phyloP scores from a whole-genome alignment of 2,888 invertebrate genomes.

The Coelogynopora nodosa region DNA sequence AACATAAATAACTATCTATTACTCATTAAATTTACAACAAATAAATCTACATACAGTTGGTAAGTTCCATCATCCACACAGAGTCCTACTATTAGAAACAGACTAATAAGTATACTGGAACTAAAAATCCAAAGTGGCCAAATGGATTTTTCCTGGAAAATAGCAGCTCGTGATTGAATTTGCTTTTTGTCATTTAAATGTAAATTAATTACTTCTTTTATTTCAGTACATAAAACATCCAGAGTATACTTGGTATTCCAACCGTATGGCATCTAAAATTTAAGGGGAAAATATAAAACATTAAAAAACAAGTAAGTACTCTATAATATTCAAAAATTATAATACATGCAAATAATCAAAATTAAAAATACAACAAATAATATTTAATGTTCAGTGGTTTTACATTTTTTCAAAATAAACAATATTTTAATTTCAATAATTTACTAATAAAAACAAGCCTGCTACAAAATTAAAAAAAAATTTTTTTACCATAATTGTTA shows the following conservation, averaged over 20 bases:
- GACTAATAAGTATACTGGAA: neutral
- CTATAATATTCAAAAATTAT: too few relatives aligned
- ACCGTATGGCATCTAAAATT: neutral
- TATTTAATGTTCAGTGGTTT: too few relatives aligned
- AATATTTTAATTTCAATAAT: too few relatives aligned
- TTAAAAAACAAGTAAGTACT: too few relatives aligned
- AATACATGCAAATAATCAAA: too few relatives aligned
- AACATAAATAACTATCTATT: too few relatives aligned
- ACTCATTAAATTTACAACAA: neutral
- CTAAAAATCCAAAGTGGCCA: neutral
- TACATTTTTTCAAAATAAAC: too few relatives aligned
- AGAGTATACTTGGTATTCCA: neutral
- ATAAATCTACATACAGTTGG: neutral
- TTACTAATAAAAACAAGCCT: too few relatives aligned
- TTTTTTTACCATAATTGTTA: too few relatives aligned
- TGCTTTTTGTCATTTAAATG: neutral
- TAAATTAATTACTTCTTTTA: neutral
- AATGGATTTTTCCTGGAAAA: neutral
- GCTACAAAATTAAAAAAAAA: too few relatives aligned
- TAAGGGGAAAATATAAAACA: too few relatives aligned
- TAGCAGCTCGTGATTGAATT: neutral
- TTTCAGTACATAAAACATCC: neutral
- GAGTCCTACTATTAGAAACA: neutral
- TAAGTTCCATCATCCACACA: neutral
- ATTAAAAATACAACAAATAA: too few relatives aligned